Percentiles rank a stretch among this genome's conserved stretches.
Conservation (phyloP, 2,888 invertebrate species). For the Orthosia cruda region DNA sequence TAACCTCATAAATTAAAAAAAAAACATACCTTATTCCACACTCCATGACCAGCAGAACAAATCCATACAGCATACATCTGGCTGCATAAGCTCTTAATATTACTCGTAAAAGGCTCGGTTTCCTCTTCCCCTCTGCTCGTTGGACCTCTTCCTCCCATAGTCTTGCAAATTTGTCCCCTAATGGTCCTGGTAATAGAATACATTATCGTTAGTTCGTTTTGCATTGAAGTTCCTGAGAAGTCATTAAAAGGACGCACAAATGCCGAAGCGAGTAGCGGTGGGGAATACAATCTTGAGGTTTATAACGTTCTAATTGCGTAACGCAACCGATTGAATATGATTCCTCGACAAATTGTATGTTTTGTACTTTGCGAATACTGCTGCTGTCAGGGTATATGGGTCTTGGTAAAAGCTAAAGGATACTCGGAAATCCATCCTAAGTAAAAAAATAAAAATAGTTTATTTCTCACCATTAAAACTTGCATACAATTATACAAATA, state of each 20-base stretch:
- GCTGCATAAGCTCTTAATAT: constrained; percentile 92
- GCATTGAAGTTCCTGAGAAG: constrained; percentile 28
- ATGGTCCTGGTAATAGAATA: constrained; percentile 77
- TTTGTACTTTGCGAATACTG: constrained; percentile 5
- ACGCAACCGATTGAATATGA: constrained; percentile 10
- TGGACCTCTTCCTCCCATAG: constrained; percentile 91
- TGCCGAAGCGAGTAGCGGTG: constrained; percentile 28
- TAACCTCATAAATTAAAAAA: background rate
- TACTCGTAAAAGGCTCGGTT: constrained; percentile 91
- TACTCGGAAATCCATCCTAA: background rate
- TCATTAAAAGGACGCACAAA: constrained; percentile 19
- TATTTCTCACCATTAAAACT: too few relatives aligned
- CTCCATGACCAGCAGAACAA: constrained; percentile 92
- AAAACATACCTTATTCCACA: constrained; percentile 89
- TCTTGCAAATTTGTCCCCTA: constrained; percentile 89
- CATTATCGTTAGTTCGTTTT: constrained; percentile 6
- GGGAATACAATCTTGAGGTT: constrained; percentile 43
- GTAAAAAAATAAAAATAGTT: too few relatives aligned
- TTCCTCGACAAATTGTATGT: constrained; percentile 3
- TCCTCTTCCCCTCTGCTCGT: constrained; percentile 84
- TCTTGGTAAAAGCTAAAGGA: background rate
- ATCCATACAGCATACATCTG: constrained; percentile 91
- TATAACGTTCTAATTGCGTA: constrained; percentile 50
- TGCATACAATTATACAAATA: too few relatives aligned
- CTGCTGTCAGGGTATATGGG: too few relatives aligned